Conservation (phyloP, 1,140 invertebrate species). For the Cecropterus lyciades region DNA sequence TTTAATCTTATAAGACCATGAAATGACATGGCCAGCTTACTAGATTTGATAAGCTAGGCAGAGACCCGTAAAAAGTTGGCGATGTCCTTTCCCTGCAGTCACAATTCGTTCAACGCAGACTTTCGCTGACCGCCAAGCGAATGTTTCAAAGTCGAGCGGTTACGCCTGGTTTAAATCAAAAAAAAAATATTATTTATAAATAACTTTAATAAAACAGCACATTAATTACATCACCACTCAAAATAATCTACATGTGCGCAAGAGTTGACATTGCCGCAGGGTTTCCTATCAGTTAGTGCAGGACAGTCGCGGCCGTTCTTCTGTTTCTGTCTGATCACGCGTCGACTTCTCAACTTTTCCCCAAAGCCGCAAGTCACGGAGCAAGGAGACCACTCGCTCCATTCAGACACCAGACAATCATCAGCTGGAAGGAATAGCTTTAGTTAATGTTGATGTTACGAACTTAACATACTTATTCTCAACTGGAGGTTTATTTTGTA, state of each 20-base stretch:
- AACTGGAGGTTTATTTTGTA: too few relatives aligned
- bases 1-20: too few relatives aligned
- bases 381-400: constrained; percentile 88
- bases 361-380: constrained; percentile 88
- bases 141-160: too few relatives aligned
- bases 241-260: constrained; percentile 69
- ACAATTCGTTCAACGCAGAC: too few relatives aligned
- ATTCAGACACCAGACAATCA: constrained; percentile 86
- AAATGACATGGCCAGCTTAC: too few relatives aligned
- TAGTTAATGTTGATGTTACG: too few relatives aligned
- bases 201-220: constrained; percentile 15
- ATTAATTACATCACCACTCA: constrained; percentile 62
- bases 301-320: constrained; percentile 89
- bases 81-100: too few relatives aligned
- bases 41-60: too few relatives aligned
- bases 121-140: too few relatives aligned
- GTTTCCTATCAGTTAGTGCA: constrained; percentile 58
- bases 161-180: too few relatives aligned
- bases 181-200: neutral
- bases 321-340: constrained; percentile 67
- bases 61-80: too few relatives aligned
- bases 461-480: too few relatives aligned
- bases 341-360: constrained; percentile 85
- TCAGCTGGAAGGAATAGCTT: constrained; percentile 52
- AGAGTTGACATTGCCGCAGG: constrained; percentile 69